Evolutionary conservation across 2,888 invertebrate genomes (phyloP), one percentile per base, ranked within the genome.

Genomic region (Acanthococcus lagerstroemiae): DNA sequence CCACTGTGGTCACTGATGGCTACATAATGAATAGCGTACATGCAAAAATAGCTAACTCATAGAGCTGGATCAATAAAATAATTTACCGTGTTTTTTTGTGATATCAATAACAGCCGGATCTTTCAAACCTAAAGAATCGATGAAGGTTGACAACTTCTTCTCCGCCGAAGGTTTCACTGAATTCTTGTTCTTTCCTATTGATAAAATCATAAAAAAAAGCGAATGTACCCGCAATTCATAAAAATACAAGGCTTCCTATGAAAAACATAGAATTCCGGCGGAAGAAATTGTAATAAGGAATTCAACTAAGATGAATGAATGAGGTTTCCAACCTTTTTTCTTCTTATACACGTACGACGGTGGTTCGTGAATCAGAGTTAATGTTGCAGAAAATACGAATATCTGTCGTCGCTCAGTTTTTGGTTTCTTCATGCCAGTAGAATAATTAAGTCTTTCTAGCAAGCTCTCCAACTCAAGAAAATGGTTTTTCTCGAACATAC

Each of bases 401-500:
- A 89, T 95, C 78, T 99, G 96, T 2, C 96, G 78, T 37, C 79
- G 73, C 58, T 80, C 77, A 21, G 80, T 78, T 46, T 80, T 82
- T 0, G 73, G 74, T 0, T 72, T 73, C 45, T 84, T 82, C n/a
- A n/a, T n/a, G n/a, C n/a, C n/a, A n/a, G n/a, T n/a, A 71, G 87
- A 85, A 15, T 78, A 77, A 76, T 96, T 95, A 5, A 97, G 79
- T 0, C 85, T 78, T 70, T 88, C 88, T 4, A 99, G 75, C 45
- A 99, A 77, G 15, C 85, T 82, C 22, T 87, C 83, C 2, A 99
- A 76, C 77, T 99, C 97, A 70, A 90, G 86, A 76, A 97, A 99
- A 75, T 99, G 97, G 0, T 94, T 94, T 70, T 85, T 86, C 75
- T 99, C 97, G 17, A 97, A 79, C 97, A 99, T 97, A 68, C 99